phyloP scores from a whole-genome alignment of 2,113 vertebrate genomes.

The Hyperopisus bebe region DNA sequence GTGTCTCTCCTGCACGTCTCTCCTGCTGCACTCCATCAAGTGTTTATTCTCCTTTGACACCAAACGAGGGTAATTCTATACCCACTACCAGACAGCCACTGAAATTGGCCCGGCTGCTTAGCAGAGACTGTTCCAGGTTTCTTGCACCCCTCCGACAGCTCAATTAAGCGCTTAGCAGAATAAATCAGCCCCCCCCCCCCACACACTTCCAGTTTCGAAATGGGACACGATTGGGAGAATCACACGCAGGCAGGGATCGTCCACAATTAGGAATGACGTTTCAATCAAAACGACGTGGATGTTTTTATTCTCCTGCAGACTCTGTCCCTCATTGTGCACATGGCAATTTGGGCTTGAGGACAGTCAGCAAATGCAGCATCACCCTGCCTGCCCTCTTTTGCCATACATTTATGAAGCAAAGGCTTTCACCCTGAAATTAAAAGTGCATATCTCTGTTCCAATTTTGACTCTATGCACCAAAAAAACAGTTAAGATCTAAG shows the following conservation, averaged over 20 bases:
- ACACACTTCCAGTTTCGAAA: background rate
- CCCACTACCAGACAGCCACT: background rate
- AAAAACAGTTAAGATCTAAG: background rate
- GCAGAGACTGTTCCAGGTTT: background rate
- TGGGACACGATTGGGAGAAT: background rate
- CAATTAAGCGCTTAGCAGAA: background rate
- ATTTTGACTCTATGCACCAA: background rate
- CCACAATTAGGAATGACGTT: background rate
- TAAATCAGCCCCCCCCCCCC: background rate
- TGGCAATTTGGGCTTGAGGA: background rate
- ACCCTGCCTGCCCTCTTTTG: background rate
- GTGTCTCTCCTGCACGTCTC: background rate
- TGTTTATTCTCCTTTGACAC: background rate
- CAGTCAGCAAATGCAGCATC: background rate
- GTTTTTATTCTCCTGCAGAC: background rate
- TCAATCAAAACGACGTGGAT: background rate
- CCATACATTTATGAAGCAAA: background rate
- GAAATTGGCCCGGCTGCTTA: background rate
- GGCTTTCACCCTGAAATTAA: background rate
- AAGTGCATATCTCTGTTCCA: background rate
- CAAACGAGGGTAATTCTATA: background rate
- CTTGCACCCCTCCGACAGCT: background rate
- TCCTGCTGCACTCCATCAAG: background rate
- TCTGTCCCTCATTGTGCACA: background rate
- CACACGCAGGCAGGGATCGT: background rate